Evolutionary conservation across 2,113 vertebrate genomes (phyloP), one percentile per base, ranked within the genome.

Genomic region (Dinomys branickii): DNA sequence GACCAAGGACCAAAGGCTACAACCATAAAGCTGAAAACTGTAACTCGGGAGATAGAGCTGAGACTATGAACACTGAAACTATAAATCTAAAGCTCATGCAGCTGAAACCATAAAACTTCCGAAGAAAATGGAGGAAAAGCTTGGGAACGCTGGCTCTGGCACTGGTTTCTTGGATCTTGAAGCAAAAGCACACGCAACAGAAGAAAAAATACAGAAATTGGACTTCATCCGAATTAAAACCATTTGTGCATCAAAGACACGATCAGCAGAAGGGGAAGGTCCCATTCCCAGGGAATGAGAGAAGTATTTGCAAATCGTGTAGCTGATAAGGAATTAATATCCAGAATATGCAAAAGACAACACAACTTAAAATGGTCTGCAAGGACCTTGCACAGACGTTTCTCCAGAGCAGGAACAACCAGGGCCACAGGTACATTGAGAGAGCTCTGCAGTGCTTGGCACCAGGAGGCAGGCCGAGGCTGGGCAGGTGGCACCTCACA

Each of bases 101-200:
- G 30, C 88, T 22, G 65, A 88, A 81, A 75, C 81, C 63, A 50
- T 90, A 84, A 90, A 96, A 92, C 54, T 41, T 67, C 38, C 10
- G 52, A 91, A 84, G 44, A 88, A 91, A 85, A 89, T 19, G 88
- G 17, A 96, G 61, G 56, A 81, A 91, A 96, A 69, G n/a, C 73
- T 85, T 77, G n/a, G 85, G n/a, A 91, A 85, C 28, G 5, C 50
- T 50, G 78, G 73, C 75, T 83, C 78, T 96, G 95, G 95, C 94
- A 93, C 56, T 24, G 67, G 69, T 73, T 95, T 91, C 95, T 91
- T 97, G 97, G 92, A 93, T 93, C 89, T 47, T 10, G 93, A 81
- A 95, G 90, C 87, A 94, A 96, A 96, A 86, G 88, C 82, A 56
- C 77, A 96, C 58, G 94, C 90, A 93, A 93, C 90, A 85, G 90